Evolutionary conservation across 2,797 vertebrate species (phyloP), one percentile per base, ranked within the genome.

Genomic region (Sebastiscus albofasciatus): DNA sequence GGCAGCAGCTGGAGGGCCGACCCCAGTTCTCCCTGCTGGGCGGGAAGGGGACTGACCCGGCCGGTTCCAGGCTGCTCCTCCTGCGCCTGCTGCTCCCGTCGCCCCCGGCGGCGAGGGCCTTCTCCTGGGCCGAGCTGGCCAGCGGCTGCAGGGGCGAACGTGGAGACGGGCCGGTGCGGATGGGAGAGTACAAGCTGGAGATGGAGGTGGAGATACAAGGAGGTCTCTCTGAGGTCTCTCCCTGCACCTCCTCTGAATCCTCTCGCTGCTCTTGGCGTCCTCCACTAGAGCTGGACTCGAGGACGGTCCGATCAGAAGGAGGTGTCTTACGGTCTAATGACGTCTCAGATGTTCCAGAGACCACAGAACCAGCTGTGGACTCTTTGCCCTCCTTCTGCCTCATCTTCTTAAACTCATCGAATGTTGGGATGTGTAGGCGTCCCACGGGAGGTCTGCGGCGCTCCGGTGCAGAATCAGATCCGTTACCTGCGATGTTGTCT

Each of bases 391-490:
- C 94, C 89, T 93, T 93, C 80, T 95, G 95, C 77, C 96, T 96
- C 97, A 97, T 98, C 83, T 83, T 95, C 84, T 97, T 98, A 75
- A 97, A 98, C 84, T 97, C 97, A 90, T 98, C 96, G 77, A 99
- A 98, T 2, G 96, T 97, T 2, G 97, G 96, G 84, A 98, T 97
- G 72, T 97, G 96, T 7, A 97, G 87, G 13, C 93, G 94, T 4
- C 94, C 96, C 77, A 93, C 89, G 12, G 92, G 93, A 66, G 59
- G 69, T 33, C 85, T 91, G 82, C 95, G 95, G 66, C 79, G 92
- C 69, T 90, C 94, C 0, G 87, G 62, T n/a, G 84, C 85, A 46
- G 85, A 72, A 22, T 93, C 89, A 3, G 83, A 2, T 8, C 55
- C 61, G 52, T 54, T 76, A 2, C 73, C 83, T 29, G 81, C 77